A percentile compares a stretch with the other conserved stretches of the same genome.
Conservation (phyloP, 2,797 vertebrate species). For the Ctenopoma multispine region DNA sequence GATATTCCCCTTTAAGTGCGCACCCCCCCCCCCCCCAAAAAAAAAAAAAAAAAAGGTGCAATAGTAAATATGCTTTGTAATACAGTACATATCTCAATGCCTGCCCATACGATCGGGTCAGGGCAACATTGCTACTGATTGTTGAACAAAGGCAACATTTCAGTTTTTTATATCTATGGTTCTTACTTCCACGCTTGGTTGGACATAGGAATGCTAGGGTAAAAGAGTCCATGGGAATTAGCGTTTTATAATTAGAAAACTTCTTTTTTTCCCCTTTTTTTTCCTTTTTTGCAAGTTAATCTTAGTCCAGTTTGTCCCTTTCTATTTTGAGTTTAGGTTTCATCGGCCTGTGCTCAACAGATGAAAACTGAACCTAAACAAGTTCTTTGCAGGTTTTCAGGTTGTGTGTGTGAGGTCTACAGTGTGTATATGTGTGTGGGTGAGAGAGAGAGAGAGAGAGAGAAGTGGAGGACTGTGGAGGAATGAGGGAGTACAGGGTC, state of each 20-base stretch:
- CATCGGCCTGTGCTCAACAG: constrained; percentile 46
- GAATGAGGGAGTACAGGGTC: constrained; percentile 82
- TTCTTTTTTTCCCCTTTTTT: constrained; percentile 17
- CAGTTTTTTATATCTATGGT: constrained; percentile 39
- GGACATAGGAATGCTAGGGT: constrained; percentile 61
- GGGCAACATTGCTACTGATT: constrained; percentile 42
- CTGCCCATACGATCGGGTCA: constrained; percentile 26
- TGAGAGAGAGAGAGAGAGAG: constrained; percentile 39
- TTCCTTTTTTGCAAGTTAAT: constrained; percentile 25
- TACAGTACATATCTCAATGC: constrained; percentile 62
- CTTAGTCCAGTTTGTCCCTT: constrained; percentile 34
- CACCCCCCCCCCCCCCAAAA: neutral
- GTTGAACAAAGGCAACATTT: constrained; percentile 41
- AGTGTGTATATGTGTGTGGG: constrained; percentile 22
- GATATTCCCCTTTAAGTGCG: constrained; percentile 62
- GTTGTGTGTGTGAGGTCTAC: constrained; percentile 73
- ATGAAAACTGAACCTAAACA: constrained; percentile 25
- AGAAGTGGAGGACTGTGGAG: constrained; percentile 65
- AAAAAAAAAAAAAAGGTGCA: constrained; percentile 70
- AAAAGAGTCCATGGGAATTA: constrained; percentile 56
- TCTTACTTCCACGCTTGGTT: constrained; percentile 47
- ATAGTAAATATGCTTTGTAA: constrained; percentile 56
- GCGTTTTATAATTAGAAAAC: constrained; percentile 56
- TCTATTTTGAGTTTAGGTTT: constrained; percentile 53
- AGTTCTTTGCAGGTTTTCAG: constrained; percentile 70